Conservation (phyloP, 2,797 vertebrate genomes). For the Hemitrygon akajei region DNA sequence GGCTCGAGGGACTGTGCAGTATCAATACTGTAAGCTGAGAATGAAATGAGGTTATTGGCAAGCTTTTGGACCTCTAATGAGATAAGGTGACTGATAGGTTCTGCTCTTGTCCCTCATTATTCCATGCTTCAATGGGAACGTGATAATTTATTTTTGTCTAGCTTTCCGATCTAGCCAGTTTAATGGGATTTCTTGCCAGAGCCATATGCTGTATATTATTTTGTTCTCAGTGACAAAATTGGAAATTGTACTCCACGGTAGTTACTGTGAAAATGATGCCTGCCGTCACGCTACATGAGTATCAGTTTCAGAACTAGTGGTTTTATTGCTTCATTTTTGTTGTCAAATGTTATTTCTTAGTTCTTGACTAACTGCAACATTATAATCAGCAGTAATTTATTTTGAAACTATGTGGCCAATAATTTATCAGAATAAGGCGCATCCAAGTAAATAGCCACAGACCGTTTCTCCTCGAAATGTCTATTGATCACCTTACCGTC, state of each 20-base stretch:
- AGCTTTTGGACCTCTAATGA: background rate
- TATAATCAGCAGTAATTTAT: background rate
- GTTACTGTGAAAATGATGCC: slow-evolving; percentile 20
- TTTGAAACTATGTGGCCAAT: background rate
- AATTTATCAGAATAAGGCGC: background rate
- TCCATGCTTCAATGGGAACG: background rate
- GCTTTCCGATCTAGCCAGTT: slow-evolving; percentile 13
- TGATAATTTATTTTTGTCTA: slow-evolving; percentile 14
- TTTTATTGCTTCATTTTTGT: slow-evolving; percentile 21
- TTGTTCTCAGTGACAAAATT: slow-evolving; percentile 18
- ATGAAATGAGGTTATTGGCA: slow-evolving; percentile 28
- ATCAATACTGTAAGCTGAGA: background rate
- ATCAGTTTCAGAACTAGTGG: background rate
- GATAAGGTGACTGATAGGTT: slow-evolving; percentile 12
- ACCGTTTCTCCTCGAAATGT: background rate
- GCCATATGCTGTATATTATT: slow-evolving; percentile 6
- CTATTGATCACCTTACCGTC: background rate
- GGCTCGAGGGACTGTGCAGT: background rate
- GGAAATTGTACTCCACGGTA: slow-evolving; percentile 20
- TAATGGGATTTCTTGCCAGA: slow-evolving; percentile 25
- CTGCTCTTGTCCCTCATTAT: slow-evolving; percentile 19
- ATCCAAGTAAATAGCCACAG: too few species aligned
- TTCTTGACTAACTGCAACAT: background rate
- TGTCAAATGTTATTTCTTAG: background rate
- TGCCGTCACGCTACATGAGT: background rate